phyloP scores from a whole-genome alignment of 2,888 invertebrate species.

The Bruchidius siliquastri region DNA sequence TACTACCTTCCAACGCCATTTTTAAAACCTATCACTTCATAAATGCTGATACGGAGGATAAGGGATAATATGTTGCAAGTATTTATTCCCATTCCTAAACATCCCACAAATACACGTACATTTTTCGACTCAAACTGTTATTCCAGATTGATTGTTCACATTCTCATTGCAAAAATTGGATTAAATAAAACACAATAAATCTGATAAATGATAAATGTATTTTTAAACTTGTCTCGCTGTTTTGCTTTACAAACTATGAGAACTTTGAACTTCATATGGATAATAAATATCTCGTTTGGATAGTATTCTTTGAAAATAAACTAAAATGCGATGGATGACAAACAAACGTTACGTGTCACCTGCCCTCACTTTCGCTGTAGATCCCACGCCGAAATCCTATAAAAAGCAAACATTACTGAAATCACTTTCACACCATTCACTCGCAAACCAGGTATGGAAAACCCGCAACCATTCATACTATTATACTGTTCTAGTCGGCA shows the following conservation, averaged over 20 bases:
- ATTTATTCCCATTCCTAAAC: too few relatives aligned
- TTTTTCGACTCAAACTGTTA: too few relatives aligned
- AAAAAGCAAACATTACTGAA: constrained; percentile 28
- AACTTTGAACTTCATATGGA: not conserved
- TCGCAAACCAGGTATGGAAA: constrained; percentile 7
- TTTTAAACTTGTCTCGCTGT: not conserved
- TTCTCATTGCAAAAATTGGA: too few relatives aligned
- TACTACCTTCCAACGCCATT: too few relatives aligned
- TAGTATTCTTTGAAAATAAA: not conserved
- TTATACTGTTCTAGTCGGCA: not conserved
- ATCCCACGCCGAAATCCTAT: constrained; percentile 23
- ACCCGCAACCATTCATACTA: not conserved
- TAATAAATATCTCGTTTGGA: not conserved
- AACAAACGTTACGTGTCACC: not conserved
- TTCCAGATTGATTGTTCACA: too few relatives aligned
- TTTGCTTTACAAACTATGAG: not conserved
- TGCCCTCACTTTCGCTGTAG: not conserved
- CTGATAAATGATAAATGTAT: not conserved
- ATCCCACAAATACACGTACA: too few relatives aligned
- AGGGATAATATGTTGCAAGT: too few relatives aligned
- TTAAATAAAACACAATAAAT: too few relatives aligned
- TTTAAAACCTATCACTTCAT: too few relatives aligned
- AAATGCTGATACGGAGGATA: too few relatives aligned
- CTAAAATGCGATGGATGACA: not conserved
- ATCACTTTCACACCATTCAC: constrained; percentile 10